Conservation (phyloP, 1,140 invertebrate species). For the Mycetomoellerius zeteki region DNA sequence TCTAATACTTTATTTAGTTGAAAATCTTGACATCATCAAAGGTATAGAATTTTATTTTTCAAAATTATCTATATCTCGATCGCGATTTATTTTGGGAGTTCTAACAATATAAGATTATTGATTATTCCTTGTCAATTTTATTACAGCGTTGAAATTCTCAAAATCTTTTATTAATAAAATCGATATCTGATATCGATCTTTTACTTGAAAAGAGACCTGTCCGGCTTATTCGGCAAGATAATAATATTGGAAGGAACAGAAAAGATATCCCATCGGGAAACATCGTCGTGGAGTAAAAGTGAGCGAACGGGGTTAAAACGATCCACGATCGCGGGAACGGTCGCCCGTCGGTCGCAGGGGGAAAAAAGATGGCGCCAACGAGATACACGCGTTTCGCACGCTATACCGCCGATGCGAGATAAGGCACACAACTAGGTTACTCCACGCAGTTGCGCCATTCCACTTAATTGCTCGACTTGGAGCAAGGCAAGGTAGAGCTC, state of each 20-base stretch:
- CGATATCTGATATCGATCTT: neutral
- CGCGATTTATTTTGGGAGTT: neutral
- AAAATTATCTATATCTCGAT: neutral
- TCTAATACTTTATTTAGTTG: neutral
- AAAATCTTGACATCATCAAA: neutral
- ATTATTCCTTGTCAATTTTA: neutral
- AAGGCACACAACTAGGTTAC: slow-evolving; percentile 83
- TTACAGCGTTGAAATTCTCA: neutral
- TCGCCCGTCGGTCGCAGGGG: slow-evolving; percentile 44
- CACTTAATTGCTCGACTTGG: slow-evolving; percentile 80
- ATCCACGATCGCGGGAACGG: slow-evolving; percentile 56
- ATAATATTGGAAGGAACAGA: neutral
- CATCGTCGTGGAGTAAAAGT: neutral
- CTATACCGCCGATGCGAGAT: slow-evolving; percentile 82
- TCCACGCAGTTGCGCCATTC: slow-evolving; percentile 81
- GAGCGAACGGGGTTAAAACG: slow-evolving; percentile 40
- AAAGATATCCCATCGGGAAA: neutral
- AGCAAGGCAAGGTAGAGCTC: slow-evolving; percentile 69
- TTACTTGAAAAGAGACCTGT: neutral
- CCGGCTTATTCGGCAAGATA: neutral
- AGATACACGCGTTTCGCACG: slow-evolving; percentile 82
- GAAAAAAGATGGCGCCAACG: slow-evolving; percentile 82
- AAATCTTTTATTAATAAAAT: neutral
- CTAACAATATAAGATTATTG: neutral
- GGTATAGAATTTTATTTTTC: neutral